Percentiles rank a stretch among this genome's conserved stretches.
These are phyloP conservation scores for Drosophila lacteicornis DNA, from an alignment of 1,140 invertebrate species.

Conservation along the genomic window DNA sequence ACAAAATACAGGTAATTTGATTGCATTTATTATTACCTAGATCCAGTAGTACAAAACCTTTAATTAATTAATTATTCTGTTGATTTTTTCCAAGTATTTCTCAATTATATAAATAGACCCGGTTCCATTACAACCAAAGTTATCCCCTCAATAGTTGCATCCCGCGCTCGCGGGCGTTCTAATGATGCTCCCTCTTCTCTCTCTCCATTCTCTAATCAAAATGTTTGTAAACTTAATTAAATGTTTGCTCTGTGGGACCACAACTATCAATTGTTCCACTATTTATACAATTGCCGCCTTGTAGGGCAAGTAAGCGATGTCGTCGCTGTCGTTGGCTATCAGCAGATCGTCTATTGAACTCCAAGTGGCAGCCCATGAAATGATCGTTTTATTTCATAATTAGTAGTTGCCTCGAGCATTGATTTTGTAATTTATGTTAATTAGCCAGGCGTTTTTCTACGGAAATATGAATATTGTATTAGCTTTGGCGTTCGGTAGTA, in stretches of 20 bases:
- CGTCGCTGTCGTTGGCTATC: conserved; percentile 20
- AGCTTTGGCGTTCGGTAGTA: conserved; percentile 1
- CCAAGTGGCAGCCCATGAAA: conserved; percentile 60
- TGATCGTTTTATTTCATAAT: conserved; percentile 58
- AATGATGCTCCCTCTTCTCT: background rate
- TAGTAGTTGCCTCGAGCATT: conserved; percentile 55
- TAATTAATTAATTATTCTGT: background rate
- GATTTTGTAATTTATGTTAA: conserved; percentile 70
- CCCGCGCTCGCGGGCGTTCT: background rate
- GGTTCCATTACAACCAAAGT: background rate
- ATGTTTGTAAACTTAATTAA: conserved; percentile 60
- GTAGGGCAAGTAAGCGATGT: conserved; percentile 9
- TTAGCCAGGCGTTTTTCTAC: conserved; percentile 21
- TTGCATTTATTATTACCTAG: background rate
- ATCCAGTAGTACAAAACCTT: background rate
- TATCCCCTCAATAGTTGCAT: background rate
- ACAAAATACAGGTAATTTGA: no score
- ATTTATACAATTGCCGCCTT: conserved; percentile 47
- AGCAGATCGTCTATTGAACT: conserved; percentile 58
- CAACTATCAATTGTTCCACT: conserved; percentile 44
- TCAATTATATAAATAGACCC: background rate
- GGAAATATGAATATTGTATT: conserved; percentile 48
- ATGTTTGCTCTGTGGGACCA: conserved; percentile 43
- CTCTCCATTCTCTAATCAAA: conserved; percentile 46
- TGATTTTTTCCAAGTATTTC: background rate